Percentiles rank a stretch among this genome's conserved stretches.
Conservation (phyloP, 2,113 vertebrate genomes). For the Typhlomys cinereus region DNA sequence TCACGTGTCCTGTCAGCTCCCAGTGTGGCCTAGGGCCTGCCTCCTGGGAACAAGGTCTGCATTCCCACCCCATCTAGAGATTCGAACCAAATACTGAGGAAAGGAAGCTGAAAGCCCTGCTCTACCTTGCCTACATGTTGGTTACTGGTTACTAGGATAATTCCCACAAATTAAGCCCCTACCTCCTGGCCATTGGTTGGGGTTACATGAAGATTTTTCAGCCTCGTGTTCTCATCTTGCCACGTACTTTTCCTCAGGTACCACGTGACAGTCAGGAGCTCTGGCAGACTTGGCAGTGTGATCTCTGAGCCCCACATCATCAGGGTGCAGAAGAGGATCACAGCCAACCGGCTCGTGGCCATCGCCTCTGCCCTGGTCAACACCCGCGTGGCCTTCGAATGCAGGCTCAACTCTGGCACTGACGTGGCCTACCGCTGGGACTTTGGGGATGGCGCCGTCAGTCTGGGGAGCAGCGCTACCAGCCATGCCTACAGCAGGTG, state of each 20-base stretch:
- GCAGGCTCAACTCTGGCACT: constrained; percentile 85
- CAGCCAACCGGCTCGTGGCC: constrained; percentile 84
- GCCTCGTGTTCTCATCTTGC: background rate
- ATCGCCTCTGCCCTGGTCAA: constrained; percentile 83
- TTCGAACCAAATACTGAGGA: background rate
- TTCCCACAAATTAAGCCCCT: background rate
- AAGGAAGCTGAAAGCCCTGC: too few relatives aligned
- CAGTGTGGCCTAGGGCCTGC: rapidly evolving
- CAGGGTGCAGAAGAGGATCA: constrained; percentile 84
- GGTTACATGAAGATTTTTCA: rapidly evolving
- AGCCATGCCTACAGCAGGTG: constrained; percentile 86
- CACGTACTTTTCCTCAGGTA: constrained; percentile 80
- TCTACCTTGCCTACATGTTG: background rate
- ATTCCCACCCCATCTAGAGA: background rate
- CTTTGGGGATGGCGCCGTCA: constrained; percentile 87
- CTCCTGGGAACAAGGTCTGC: rapidly evolving
- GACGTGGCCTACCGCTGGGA: constrained; percentile 86
- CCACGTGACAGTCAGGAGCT: constrained; percentile 79
- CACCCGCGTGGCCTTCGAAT: constrained; percentile 81
- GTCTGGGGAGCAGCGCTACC: constrained; percentile 75
- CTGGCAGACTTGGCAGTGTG: constrained; percentile 62
- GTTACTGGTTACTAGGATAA: too few relatives aligned
- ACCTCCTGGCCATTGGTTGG: background rate
- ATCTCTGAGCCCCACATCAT: constrained; percentile 81
- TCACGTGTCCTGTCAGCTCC: background rate